Conservation (phyloP, 2,113 vertebrate genomes). For the Silurus meridionalis region DNA sequence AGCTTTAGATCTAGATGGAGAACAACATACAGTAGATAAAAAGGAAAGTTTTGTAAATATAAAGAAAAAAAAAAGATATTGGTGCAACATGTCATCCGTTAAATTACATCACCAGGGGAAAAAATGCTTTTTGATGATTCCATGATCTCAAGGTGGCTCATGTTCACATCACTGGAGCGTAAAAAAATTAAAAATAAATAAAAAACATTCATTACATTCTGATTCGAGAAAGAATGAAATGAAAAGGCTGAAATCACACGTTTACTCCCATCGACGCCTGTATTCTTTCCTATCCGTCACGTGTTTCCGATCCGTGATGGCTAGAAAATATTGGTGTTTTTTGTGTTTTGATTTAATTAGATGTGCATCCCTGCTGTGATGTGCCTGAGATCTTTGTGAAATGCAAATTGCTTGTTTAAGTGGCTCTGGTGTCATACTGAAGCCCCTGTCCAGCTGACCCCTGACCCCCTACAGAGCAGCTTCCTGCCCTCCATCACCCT, state of each 20-base stretch:
- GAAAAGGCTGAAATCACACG: not conserved
- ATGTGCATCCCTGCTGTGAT: not conserved
- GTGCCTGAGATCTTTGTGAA: slow-evolving; percentile 18
- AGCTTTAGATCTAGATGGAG: no score
- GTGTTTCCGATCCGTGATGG: not conserved
- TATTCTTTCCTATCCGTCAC: not conserved
- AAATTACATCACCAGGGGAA: no score
- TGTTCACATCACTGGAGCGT: no score
- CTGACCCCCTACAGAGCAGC: not conserved
- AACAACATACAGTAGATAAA: no score
- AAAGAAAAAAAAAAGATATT: no score
- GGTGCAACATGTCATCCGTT: no score
- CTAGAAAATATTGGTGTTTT: not conserved
- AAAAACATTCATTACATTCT: not conserved
- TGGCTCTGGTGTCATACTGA: not conserved
- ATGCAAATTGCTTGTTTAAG: slow-evolving; percentile 15
- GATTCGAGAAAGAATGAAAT: not conserved
- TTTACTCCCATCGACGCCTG: not conserved
- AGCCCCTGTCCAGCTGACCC: not conserved
- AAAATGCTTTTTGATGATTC: no score
- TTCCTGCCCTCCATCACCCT: not conserved
- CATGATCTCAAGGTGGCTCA: no score
- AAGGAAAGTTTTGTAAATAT: no score
- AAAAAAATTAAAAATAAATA: no score
- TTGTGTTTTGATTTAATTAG: not conserved